Percentiles rank a stretch among this genome's conserved stretches.
These are phyloP conservation scores for Sebastolobus altivelis DNA, from an alignment of 2,797 vertebrate genomes.

Conservation along the genomic window DNA sequence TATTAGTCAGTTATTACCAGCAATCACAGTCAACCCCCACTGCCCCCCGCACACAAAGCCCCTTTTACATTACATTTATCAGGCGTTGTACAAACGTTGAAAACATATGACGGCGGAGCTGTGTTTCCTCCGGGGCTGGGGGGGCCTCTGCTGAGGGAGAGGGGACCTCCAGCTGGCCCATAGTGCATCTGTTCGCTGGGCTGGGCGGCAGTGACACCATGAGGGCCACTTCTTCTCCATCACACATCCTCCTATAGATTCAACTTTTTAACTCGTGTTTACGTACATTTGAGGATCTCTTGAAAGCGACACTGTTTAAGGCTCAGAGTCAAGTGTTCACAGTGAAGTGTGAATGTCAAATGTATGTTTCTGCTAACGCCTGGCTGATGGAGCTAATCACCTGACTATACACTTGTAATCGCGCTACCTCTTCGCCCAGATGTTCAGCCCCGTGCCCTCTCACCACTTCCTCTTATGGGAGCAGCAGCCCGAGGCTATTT, in stretches of 20 bases:
- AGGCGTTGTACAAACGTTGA: slow-evolving; percentile 86
- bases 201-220: slow-evolving; percentile 77
- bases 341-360: slow-evolving; percentile 59
- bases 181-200: slow-evolving; percentile 82
- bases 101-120: slow-evolving; percentile 85
- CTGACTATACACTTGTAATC: slow-evolving; percentile 74
- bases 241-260: slow-evolving; percentile 44
- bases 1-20: slow-evolving; percentile 91
- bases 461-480: slow-evolving; percentile 85
- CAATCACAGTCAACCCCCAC: slow-evolving; percentile 86
- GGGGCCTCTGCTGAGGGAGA: slow-evolving; percentile 64
- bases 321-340: slow-evolving; percentile 51
- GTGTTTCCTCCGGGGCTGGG: slow-evolving; percentile 81
- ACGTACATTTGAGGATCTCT: slow-evolving; percentile 48
- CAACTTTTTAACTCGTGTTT: slow-evolving; percentile 45
- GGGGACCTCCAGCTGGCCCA: slow-evolving; percentile 82
- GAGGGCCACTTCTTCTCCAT: slow-evolving; percentile 74
- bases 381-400: slow-evolving; percentile 66
- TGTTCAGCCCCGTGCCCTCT: slow-evolving; percentile 84
- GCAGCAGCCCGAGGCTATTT: slow-evolving; percentile 94
- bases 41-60: slow-evolving; percentile 79
- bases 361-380: slow-evolving; percentile 60
- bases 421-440: slow-evolving; percentile 81
- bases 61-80: slow-evolving; percentile 88
- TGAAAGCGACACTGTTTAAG: slow-evolving; percentile 25